phyloP scores from a whole-genome alignment of 1,140 invertebrate species.

The Heliconius hermathena region DNA sequence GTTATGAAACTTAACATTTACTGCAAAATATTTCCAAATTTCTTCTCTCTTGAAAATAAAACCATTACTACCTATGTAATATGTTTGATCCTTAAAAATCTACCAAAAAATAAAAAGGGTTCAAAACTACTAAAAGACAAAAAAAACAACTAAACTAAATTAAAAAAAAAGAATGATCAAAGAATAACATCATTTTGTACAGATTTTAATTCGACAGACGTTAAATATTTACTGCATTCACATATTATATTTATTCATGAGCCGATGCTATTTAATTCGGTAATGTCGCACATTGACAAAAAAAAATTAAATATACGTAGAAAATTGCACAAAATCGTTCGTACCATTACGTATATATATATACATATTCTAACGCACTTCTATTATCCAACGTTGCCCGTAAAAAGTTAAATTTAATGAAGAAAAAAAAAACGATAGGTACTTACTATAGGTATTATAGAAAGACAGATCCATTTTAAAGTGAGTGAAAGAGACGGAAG shows the following conservation, averaged over 20 bases:
- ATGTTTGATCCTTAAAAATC: neutral
- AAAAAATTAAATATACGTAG: constrained; percentile 46
- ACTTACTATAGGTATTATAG: neutral
- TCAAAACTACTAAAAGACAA: constrained; percentile 37
- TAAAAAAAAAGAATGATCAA: constrained; percentile 32
- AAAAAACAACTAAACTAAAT: constrained; percentile 27
- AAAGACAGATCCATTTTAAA: neutral
- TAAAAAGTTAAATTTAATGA: neutral
- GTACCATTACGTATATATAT: constrained; percentile 64
- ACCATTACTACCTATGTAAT: neutral
- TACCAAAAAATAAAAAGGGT: constrained; percentile 26
- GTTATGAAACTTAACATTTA: too few relatives aligned
- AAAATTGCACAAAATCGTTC: constrained; percentile 56
- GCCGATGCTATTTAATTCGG: constrained; percentile 71
- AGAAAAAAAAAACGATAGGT: neutral
- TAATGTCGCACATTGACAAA: constrained; percentile 65
- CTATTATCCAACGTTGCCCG: constrained; percentile 48
- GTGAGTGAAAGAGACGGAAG: neutral
- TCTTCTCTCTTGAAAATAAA: neutral
- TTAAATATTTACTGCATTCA: constrained; percentile 77
- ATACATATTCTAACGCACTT: constrained; percentile 52
- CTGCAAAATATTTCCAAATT: too few relatives aligned
- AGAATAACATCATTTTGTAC: constrained; percentile 79
- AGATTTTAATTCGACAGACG: constrained; percentile 79
- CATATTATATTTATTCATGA: constrained; percentile 53